Conservation (phyloP, 1,140 invertebrate genomes). For the Maconellicoccus hirsutus region DNA sequence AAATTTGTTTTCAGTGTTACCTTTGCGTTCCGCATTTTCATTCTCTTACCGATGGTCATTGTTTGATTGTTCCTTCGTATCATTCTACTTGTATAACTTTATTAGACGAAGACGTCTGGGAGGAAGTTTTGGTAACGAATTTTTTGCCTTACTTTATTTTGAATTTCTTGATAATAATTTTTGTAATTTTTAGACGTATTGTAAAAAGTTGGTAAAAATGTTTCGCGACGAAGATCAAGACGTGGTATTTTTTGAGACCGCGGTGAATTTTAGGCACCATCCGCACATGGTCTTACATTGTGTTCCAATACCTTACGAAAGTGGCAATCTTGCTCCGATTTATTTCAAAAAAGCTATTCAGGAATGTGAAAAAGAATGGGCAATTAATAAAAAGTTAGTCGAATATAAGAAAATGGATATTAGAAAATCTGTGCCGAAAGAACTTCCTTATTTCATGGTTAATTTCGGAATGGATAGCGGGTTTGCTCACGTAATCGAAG, state of each 20-base stretch:
- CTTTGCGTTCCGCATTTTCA: conserved; percentile 62
- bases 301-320: conserved; percentile 69
- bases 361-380: conserved; percentile 90
- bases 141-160: not conserved
- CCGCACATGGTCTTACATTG: conserved; percentile 84
- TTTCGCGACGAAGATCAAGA: conserved; percentile 60
- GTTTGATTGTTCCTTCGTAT: conserved; percentile 71
- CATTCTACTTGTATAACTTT: conserved; percentile 65
- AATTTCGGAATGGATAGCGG: conserved; percentile 82
- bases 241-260: conserved; percentile 86
- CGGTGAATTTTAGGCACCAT: conserved; percentile 54
- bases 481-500: conserved; percentile 93
- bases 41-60: conserved; percentile 77
- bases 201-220: conserved; percentile 63
- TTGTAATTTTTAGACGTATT: conserved; percentile 45
- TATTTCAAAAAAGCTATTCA: conserved; percentile 92
- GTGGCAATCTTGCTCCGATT: conserved; percentile 75
- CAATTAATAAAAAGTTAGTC: conserved; percentile 89
- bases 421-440: conserved; percentile 75
- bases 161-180: not conserved
- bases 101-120: conserved; percentile 88
- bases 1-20: conserved; percentile 39
- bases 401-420: conserved; percentile 64
- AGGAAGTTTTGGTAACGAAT: conserved; percentile 59
- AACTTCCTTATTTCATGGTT: conserved; percentile 86